phyloP scores from a whole-genome alignment of 1,140 invertebrate genomes.

The Scaptomyza pallida region DNA sequence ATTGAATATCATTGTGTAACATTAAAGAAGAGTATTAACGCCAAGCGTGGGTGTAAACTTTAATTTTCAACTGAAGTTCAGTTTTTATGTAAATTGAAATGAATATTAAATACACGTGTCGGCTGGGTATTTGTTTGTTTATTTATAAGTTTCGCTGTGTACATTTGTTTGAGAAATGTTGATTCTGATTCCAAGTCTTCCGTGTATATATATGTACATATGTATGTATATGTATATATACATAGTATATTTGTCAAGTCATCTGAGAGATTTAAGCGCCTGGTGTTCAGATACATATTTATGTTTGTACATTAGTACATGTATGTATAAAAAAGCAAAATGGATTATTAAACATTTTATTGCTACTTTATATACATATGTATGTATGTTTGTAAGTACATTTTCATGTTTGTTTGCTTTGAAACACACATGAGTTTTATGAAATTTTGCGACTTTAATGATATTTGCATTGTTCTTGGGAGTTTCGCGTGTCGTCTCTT shows the following conservation, averaged over 20 bases:
- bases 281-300: too few species aligned
- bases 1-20: neutral
- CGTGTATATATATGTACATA: slow-evolving; percentile 5
- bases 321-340: too few species aligned
- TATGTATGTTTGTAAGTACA: neutral
- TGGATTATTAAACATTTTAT: too few species aligned
- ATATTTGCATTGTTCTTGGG: slow-evolving; percentile 25
- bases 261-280: too few species aligned
- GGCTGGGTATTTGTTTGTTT: slow-evolving; percentile 30
- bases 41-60: too few species aligned
- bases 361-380: too few species aligned
- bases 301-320: too few species aligned
- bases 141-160: neutral
- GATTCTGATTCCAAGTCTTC: slow-evolving; percentile 5
- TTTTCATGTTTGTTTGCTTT: neutral
- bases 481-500: slow-evolving; percentile 19
- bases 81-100: neutral
- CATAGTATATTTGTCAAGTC: too few species aligned
- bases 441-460: neutral
- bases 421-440: neutral
- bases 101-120: slow-evolving; percentile 27
- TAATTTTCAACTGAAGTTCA: too few species aligned
- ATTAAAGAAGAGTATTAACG: too few species aligned
- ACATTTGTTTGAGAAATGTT: slow-evolving; percentile 8
- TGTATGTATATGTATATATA: neutral